Evolutionary conservation across 2,888 invertebrate genomes (phyloP), one percentile per base, ranked within the genome.

Genomic region (Globia sparganii): DNA sequence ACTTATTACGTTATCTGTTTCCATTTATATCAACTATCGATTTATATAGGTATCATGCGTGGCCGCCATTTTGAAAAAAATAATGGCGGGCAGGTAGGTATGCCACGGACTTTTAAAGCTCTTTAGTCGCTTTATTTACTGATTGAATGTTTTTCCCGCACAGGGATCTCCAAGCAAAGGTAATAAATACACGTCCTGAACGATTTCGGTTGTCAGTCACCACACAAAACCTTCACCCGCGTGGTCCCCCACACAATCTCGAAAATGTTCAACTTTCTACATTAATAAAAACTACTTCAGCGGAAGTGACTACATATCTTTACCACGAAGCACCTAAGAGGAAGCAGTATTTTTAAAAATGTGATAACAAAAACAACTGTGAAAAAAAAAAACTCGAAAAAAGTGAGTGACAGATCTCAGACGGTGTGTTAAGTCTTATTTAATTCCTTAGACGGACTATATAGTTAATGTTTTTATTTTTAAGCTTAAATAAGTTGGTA

Each of bases 391-490:
- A 93, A 88, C 88, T 89, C 90, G 91, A 94, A 95, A 94, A 95
- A 94, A 95, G 96, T 95, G 96, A 96, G 94, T 95, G 96, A 95
- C 94, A 93, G 96, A 96, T 96, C 96, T 96, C 96, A 96, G 92
- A 93, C 87, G 93, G 94, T 93, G 94, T 94, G 93, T 92, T 87
- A 84, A 78, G 91, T 94, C 91, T 93, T 93, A 94, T 94, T 94
- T 94, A 93, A 94, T 92, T 93, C 90, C 91, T 93, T 94, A 94
- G 92, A 93, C 90, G 92, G 93, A 94, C 92, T 79, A 62, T 58
- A 86, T 88, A 87, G 87, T 78, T 85, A 87, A 87, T 79, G 83
- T 88, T 89, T 86, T 87, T 87, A 86, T 89, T 89, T 90, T 87
- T 90, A 90, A 91, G 90, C 87, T 84, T 86, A 88, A 87, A 86